Percentiles rank a stretch among this genome's conserved stretches.
phyloP scores from a whole-genome alignment of 2,888 invertebrate species.

The Cantharis rustica region DNA sequence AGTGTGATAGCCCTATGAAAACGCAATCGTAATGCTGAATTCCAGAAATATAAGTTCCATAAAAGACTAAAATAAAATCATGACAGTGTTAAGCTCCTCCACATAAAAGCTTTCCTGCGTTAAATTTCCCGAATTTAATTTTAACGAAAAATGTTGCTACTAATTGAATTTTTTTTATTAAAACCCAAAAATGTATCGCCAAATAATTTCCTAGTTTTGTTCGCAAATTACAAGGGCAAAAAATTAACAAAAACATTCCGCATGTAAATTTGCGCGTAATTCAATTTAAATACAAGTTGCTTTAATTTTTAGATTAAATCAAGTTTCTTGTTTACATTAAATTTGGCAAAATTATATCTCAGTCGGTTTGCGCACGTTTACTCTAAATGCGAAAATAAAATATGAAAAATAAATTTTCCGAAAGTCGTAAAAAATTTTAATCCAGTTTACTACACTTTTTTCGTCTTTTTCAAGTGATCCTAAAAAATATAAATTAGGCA shows the following conservation, averaged over 20 bases:
- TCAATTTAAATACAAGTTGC: not conserved
- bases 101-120: constrained; percentile 3
- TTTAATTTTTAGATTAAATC: not conserved
- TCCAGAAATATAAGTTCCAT: constrained; percentile 26
- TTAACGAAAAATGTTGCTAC: not conserved
- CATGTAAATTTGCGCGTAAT: not conserved
- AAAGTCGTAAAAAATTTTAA: not conserved
- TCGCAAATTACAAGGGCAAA: not conserved
- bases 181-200: not conserved
- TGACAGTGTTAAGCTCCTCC: constrained; percentile 13
- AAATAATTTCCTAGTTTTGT: not conserved
- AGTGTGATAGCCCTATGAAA: constrained; percentile 34
- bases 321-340: not conserved
- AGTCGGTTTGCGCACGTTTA: not conserved
- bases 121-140: not conserved
- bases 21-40: constrained; percentile 29
- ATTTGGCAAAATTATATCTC: not conserved
- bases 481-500: not conserved
- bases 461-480: not conserved
- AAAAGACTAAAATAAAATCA: constrained; percentile 31
- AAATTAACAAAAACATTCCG: not conserved
- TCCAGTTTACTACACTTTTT: not conserved
- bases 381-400: not conserved
- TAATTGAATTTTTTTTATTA: not conserved
- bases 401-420: not conserved